Evolutionary conservation across 2,888 invertebrate species (phyloP), one percentile per base, ranked within the genome.

Genomic region (Eupithecia centaureata): DNA sequence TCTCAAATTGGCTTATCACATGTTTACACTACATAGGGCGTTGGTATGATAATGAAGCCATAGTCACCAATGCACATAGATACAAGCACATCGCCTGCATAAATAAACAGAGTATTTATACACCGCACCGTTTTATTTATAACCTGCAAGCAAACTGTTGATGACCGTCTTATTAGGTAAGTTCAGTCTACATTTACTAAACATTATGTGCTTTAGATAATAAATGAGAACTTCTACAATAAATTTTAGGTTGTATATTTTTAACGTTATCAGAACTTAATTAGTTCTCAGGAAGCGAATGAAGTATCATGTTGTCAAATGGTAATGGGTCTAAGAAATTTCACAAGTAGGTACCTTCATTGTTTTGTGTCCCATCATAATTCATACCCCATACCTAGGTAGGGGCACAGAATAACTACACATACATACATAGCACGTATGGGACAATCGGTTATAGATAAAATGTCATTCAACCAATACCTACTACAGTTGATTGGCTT

Each of bases 81-180:
- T 32, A 32, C 32, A 5, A 32, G 32, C 8, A 5, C 5, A 15
- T 15, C 10, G 52, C 52, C 27, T 52, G 52, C 61, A 66, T 66
- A 61, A 57, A 66, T 61, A 61, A 61, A 66, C 33, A 22, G 35
- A 7, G 18, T 66, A 66, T 61, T 61, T 56, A 28, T 56, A 63
- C 54, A 62, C n/a, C 54, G 56, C 18, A 12, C 22, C 10, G 22
- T 22, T 47, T 47, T 47, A 47, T 47, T 47, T 47, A 22, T 47
- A 47, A 12, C 18, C 22, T n/a, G 47, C 47, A 47, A 47, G 47
- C 22, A 47, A 22, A 4, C 22, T 47, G 22, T 12, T 47, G n/a
- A 22, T 47, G 22, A 22, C 47, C 18, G 10, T 42, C 42, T 22
- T 22, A 22, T 47, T 47, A 47, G 22, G 47, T 47, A 47, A 47